phyloP scores from a whole-genome alignment of 1,140 invertebrate species.

The Orussus abietinus region DNA sequence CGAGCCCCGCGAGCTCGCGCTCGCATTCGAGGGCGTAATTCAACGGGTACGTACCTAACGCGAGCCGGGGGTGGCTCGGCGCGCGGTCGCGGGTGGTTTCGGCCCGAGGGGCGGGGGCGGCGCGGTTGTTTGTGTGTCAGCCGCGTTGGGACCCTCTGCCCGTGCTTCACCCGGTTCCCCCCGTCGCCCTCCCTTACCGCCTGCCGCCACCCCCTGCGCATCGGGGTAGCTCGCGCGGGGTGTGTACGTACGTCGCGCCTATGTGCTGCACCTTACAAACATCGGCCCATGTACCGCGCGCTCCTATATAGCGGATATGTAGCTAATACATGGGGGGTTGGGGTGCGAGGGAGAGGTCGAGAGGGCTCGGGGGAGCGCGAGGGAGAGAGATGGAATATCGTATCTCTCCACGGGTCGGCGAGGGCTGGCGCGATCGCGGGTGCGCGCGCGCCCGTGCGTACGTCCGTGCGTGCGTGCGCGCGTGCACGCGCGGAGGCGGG shows the following conservation, averaged over 20 bases:
- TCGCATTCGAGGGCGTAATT: conserved; percentile 38
- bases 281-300: conserved; percentile 20
- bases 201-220: conserved; percentile 17
- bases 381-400: conserved; percentile 28
- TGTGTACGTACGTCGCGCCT: neutral
- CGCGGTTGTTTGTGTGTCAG: conserved; percentile 47
- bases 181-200: conserved; percentile 14
- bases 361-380: conserved; percentile 6
- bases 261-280: conserved; percentile 35
- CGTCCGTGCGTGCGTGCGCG: conserved; percentile 1
- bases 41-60: conserved; percentile 40
- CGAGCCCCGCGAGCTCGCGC: neutral
- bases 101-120: conserved; percentile 25
- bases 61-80: conserved; percentile 21
- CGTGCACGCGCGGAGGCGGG: conserved; percentile 16
- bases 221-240: conserved; percentile 11
- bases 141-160: conserved; percentile 40
- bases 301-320: conserved; percentile 32
- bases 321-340: conserved; percentile 38
- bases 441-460: conserved; percentile 11
- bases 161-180: conserved; percentile 16
- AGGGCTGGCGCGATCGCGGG: conserved; percentile 9
- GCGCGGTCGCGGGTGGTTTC: conserved; percentile 14
- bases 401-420: conserved; percentile 19
- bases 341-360: conserved; percentile 5